Evolutionary conservation across 1,140 invertebrate genomes (phyloP), one percentile per base, ranked within the genome.

Genomic region (Aplysia californica): DNA sequence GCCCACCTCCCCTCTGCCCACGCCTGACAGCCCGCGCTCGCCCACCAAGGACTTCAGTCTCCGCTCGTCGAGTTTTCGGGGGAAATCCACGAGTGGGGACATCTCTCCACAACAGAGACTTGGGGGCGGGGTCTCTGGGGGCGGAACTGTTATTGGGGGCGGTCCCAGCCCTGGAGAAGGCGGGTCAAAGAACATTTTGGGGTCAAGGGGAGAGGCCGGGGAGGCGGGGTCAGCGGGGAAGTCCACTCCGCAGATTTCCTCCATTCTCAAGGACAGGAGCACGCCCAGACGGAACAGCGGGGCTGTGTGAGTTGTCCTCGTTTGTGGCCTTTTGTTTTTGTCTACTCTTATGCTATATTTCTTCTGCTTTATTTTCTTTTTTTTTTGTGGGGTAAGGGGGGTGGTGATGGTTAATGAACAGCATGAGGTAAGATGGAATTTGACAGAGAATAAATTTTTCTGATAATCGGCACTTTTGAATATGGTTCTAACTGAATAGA

Each of bases 41-140:
- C 82, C 86, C 36, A 75, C 71, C 39, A 58, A 85, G 85, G 64
- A 78, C 79, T 41, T 82, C 26, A 68, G 80, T 0, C 73, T 84
- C 10, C 72, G 79, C 36, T 73, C 80, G 31, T 26, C 29, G 20
- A 66, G 59, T 21, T 33, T 65, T 1, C 59, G 36, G 6, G 41
- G 38, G 21, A 79, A 76, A 39, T 6, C 26, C 21, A 15, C 61
- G 1, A 29, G 29, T 3, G 50, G 50, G 26, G 67, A 61, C 31
- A 59, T 10, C n/a, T 76, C 75, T 23, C 38, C 59, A 6, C 61
- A n/a, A 61, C 56, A 36, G 21, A 75, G 33, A 41, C 59, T 2
- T 23, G 55, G 33, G 2, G 55, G 36, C 21, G 31, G 65, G 4
- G 6, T 56, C 35, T 15, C 73, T 21, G 65, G 50, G 2, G 65